Percentiles rank a stretch among this genome's conserved stretches.
Evolutionary conservation across 2,113 vertebrate species (phyloP).

Genomic region (Chloroceryle aenea): DNA sequence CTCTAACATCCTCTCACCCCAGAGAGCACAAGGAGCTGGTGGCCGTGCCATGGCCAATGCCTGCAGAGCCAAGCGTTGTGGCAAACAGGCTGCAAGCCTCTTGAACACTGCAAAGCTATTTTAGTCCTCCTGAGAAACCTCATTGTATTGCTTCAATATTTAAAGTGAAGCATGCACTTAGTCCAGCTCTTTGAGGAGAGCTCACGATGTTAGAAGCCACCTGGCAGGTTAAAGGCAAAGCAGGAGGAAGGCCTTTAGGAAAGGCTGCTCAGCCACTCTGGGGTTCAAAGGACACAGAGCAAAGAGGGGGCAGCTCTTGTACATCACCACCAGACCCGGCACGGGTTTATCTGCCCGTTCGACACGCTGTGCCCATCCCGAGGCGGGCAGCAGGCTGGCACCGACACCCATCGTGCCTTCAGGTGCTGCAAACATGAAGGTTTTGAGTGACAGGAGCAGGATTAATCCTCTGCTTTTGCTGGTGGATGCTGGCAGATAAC

Average conservation of each 20-base stretch:
- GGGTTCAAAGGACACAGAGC: neutral
- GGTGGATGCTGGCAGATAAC: neutral
- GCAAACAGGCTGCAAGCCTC: neutral
- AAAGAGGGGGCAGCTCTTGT: neutral
- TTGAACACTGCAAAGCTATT: neutral
- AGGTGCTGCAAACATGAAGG: neutral
- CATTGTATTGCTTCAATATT: neutral
- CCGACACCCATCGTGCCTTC: neutral
- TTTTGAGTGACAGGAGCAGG: neutral
- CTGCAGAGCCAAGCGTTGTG: neutral
- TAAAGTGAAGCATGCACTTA: slow-evolving; percentile 44
- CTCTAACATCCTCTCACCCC: fast-evolving
- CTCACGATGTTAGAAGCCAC: slow-evolving; percentile 79
- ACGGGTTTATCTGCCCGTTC: neutral
- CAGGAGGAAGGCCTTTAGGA: neutral
- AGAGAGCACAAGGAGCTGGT: neutral
- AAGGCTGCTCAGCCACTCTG: slow-evolving; percentile 18
- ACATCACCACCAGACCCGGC: neutral
- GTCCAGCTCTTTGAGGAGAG: slow-evolving; percentile 62
- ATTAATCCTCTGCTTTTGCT: neutral
- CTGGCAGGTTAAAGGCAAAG: slow-evolving; percentile 72
- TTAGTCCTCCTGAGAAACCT: neutral
- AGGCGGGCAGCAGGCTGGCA: neutral
- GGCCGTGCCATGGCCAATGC: fast-evolving
- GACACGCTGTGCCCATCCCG: neutral